Evolutionary conservation across 2,113 vertebrate genomes (phyloP), one percentile per base, ranked within the genome.

Genomic region (Pteronura brasiliensis): DNA sequence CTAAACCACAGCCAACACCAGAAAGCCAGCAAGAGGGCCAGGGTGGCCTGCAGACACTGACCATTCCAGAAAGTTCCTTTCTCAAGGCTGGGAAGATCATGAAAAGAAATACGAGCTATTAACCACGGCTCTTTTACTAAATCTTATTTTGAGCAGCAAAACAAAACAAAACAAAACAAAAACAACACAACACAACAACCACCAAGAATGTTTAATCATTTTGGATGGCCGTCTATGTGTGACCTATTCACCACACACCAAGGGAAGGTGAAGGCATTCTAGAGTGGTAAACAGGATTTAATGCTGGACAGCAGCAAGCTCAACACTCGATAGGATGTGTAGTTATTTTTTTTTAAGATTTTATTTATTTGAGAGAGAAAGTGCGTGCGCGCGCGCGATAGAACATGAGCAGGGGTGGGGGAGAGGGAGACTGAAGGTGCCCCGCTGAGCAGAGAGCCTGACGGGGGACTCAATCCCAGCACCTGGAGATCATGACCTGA

Each of bases 341-440:
- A 29, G 63, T 31, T 65, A 15, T 34, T 65, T 65, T 42, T 42
- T 34, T 65, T 65, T 7, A 65, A 65, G 29, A 65, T 65, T 65
- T 65, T 65, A 31, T 65, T 31, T 65, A 65, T 34, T 65, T 65
- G 63, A 65, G 29, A 65, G 29, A 65, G 63, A 31, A 20, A 18
- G 27, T 27, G 25, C 9, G 0, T 57, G 20, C 55, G 2, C 20
- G 1, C 2, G 59, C 0, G 29, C 1, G 29, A 27, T 11, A 63
- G 61, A 15, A 14, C 11, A 29, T 63, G 25, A 7, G 63, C 63
- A 65, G 14, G 63, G 29, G 29, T 6, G 13, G 14, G 63, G 63
- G 63, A 63, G 27, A 63, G 27, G 61, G 61, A 31, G 61, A 63
- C 27, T 52, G 29, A 15, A 14, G 27, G 14, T 13, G 13, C 13